phyloP scores from a whole-genome alignment of 1,140 invertebrate genomes.

The Riptortus pedestris region DNA sequence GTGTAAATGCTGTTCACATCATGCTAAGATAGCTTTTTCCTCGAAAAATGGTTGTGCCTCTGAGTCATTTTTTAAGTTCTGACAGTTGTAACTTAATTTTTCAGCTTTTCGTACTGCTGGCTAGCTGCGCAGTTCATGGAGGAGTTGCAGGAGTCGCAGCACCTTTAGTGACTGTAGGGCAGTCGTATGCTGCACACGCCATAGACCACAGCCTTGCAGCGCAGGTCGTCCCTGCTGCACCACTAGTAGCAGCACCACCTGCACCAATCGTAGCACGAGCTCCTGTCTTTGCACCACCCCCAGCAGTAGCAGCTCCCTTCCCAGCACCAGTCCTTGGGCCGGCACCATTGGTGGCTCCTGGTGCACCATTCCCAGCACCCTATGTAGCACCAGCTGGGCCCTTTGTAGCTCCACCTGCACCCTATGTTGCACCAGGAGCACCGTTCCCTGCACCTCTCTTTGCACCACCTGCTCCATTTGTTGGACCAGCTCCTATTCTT shows the following conservation, averaged over 20 bases:
- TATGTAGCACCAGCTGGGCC: neutral
- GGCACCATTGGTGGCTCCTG: neutral
- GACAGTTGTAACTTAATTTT: too few relatives aligned
- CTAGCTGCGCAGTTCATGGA: too few relatives aligned
- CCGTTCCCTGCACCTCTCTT: too few relatives aligned
- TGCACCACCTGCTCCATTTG: too few relatives aligned
- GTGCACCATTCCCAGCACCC: neutral
- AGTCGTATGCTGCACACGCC: constrained; percentile 48
- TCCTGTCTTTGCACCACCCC: neutral
- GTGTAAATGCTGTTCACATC: too few relatives aligned
- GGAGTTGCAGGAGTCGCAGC: too few relatives aligned
- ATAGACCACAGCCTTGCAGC: constrained; percentile 49
- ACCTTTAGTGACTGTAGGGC: constrained; percentile 40
- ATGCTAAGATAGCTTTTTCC: too few relatives aligned
- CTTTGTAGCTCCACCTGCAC: neutral
- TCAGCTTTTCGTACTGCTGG: too few relatives aligned
- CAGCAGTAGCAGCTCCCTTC: neutral
- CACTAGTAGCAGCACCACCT: constrained; percentile 33
- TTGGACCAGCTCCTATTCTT: too few relatives aligned
- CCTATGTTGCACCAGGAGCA: too few relatives aligned
- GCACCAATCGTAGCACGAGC: constrained; percentile 15
- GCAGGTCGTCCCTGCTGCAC: constrained; percentile 41
- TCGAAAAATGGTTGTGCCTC: too few relatives aligned
- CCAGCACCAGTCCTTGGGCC: neutral
- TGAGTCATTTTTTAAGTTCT: too few relatives aligned